Conservation (phyloP, 2,797 vertebrate genomes). For the Myotis findleyi region DNA sequence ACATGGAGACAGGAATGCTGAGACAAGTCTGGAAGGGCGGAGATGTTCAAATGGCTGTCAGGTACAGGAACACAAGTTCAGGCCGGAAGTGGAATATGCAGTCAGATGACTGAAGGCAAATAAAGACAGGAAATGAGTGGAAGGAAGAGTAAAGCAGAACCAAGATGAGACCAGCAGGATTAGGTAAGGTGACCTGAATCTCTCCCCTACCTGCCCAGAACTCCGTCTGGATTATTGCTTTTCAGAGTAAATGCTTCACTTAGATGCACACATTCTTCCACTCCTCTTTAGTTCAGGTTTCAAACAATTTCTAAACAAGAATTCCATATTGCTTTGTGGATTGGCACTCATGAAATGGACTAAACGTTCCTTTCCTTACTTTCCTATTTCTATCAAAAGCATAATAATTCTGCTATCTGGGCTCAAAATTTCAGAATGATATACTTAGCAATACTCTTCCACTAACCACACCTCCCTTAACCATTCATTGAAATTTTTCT, state of each 20-base stretch:
- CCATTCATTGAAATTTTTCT: background rate
- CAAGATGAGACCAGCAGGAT: background rate
- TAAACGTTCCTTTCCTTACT: background rate
- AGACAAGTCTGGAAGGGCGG: slow-evolving; percentile 39
- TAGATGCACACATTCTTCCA: background rate
- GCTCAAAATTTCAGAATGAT: background rate
- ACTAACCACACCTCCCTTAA: background rate
- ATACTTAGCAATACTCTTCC: background rate
- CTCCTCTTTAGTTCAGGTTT: background rate
- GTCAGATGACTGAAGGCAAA: slow-evolving; percentile 11
- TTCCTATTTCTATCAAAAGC: slow-evolving; percentile 6
- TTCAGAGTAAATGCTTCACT: background rate
- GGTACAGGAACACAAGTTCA: background rate
- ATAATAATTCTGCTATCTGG: background rate
- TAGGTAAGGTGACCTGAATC: background rate
- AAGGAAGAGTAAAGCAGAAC: background rate
- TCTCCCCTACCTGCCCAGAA: background rate
- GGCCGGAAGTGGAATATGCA: slow-evolving; percentile 8
- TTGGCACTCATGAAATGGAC: background rate
- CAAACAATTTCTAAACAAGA: background rate
- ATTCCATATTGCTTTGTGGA: background rate
- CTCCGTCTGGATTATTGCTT: background rate
- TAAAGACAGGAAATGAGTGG: slow-evolving; percentile 9
- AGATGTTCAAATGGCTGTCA: slow-evolving; percentile 55
- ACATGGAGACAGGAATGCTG: background rate